Conservation (phyloP, 2,888 invertebrate genomes). For the Suillia variegata region DNA sequence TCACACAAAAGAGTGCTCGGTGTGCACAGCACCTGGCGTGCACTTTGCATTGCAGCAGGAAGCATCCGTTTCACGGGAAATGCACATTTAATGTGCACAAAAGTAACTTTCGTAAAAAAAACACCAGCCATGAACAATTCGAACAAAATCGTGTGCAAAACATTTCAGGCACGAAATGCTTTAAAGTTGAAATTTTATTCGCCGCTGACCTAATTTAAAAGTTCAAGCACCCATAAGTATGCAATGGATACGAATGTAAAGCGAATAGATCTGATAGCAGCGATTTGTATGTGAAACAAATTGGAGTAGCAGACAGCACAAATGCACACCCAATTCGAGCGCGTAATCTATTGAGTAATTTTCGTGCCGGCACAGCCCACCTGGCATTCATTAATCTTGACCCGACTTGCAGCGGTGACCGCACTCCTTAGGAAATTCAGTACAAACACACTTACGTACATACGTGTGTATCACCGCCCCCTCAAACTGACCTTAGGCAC, state of each 20-base stretch:
- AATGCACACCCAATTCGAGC: not conserved
- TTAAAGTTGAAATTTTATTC: not conserved
- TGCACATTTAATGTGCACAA: not conserved
- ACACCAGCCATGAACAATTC: too few relatives aligned
- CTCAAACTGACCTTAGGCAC: not conserved
- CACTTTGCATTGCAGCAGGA: too few relatives aligned
- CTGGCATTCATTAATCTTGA: slow-evolving; percentile 20
- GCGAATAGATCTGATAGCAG: not conserved
- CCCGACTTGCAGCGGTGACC: too few relatives aligned
- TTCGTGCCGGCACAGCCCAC: not conserved
- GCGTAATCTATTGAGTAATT: not conserved
- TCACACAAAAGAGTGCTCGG: too few relatives aligned
- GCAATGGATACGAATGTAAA: slow-evolving; percentile 19
- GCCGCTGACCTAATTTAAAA: slow-evolving; percentile 39
- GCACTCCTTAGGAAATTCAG: too few relatives aligned
- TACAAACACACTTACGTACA: not conserved
- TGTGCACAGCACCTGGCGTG: too few relatives aligned
- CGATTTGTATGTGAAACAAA: not conserved
- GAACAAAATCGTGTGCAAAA: too few relatives aligned
- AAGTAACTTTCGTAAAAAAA: too few relatives aligned
- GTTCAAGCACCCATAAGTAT: slow-evolving; percentile 24
- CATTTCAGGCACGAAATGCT: not conserved
- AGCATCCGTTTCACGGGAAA: not conserved
- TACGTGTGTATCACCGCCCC: not conserved
- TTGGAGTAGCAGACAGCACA: not conserved